A percentile compares a stretch with the other conserved stretches of the same genome.
Conservation (phyloP, 2,113 vertebrate species). For the Pituophis catenifer region DNA sequence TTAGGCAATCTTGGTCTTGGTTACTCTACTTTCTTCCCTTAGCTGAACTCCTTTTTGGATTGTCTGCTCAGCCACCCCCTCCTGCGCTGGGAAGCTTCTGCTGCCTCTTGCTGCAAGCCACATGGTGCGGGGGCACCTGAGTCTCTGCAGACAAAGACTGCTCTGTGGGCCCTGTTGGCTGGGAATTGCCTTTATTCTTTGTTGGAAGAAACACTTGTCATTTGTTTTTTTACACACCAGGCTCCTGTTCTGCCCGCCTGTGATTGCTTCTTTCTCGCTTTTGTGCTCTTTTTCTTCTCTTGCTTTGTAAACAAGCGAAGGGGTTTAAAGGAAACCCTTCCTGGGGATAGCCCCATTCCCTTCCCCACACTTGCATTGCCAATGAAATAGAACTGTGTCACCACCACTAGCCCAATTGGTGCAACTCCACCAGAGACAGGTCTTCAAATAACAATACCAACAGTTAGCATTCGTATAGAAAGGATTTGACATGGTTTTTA, state of each 20-base stretch:
- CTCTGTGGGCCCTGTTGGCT: slow-evolving; percentile 28
- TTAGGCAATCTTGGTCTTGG: too few species aligned
- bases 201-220: slow-evolving; percentile 22
- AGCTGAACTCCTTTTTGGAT: not conserved
- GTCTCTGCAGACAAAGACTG: slow-evolving; percentile 15
- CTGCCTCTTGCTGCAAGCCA: not conserved
- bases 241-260: slow-evolving; percentile 6
- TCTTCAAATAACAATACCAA: not conserved
- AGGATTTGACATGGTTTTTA: not conserved
- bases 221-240: slow-evolving; percentile 15
- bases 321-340: slow-evolving; percentile 2
- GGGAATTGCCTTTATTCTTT: slow-evolving; percentile 31
- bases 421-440: not conserved
- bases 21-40: not conserved
- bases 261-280: slow-evolving; percentile 9
- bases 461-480: not conserved
- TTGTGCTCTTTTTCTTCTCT: not conserved
- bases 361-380: not conserved
- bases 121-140: slow-evolving; percentile 21
- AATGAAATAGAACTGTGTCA: not conserved
- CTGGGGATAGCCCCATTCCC: not conserved
- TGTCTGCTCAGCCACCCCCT: not conserved
- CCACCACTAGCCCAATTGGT: not conserved
- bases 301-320: slow-evolving; percentile 24
- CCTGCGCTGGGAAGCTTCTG: not conserved